These are phyloP conservation scores for Aradus depressus DNA, from an alignment of 2,888 invertebrate genomes.

Conservation along the genomic window DNA sequence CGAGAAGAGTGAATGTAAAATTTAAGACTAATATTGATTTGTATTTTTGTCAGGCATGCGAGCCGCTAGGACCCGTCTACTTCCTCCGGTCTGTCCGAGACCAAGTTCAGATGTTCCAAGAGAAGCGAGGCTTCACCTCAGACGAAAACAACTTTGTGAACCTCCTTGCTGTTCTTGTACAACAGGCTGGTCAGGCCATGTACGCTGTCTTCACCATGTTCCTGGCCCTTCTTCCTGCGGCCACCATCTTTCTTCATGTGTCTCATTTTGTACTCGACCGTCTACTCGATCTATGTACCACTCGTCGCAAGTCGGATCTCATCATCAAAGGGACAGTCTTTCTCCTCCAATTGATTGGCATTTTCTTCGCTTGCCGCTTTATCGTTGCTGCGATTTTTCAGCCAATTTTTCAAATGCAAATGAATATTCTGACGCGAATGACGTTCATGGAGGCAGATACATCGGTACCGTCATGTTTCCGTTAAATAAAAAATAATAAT, in stretches of 20 bases:
- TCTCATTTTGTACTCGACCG: constrained; percentile 24
- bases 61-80: constrained; percentile 23
- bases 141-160: constrained; percentile 27
- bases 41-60: constrained; percentile 7
- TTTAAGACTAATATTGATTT: not conserved
- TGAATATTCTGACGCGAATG: constrained; percentile 24
- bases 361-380: constrained; percentile 21
- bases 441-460: constrained; percentile 21
- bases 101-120: constrained; percentile 24
- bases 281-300: constrained; percentile 22
- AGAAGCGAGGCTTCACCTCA: constrained; percentile 22
- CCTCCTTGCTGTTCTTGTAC: constrained; percentile 21
- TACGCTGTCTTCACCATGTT: constrained; percentile 27
- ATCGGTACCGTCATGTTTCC: too few species aligned
- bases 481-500: too few species aligned
- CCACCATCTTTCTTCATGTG: constrained; percentile 24
- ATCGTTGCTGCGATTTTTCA: constrained; percentile 21
- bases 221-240: constrained; percentile 23
- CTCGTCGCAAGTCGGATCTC: constrained; percentile 18
- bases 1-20: too few species aligned
- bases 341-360: constrained; percentile 16
- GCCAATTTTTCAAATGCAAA: constrained; percentile 25
- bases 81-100: constrained; percentile 23
- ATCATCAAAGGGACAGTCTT: constrained; percentile 23
- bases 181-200: constrained; percentile 25